A percentile compares a stretch with the other conserved stretches of the same genome.
phyloP scores from a whole-genome alignment of 2,113 vertebrate genomes.

The Psettodes erumei region DNA sequence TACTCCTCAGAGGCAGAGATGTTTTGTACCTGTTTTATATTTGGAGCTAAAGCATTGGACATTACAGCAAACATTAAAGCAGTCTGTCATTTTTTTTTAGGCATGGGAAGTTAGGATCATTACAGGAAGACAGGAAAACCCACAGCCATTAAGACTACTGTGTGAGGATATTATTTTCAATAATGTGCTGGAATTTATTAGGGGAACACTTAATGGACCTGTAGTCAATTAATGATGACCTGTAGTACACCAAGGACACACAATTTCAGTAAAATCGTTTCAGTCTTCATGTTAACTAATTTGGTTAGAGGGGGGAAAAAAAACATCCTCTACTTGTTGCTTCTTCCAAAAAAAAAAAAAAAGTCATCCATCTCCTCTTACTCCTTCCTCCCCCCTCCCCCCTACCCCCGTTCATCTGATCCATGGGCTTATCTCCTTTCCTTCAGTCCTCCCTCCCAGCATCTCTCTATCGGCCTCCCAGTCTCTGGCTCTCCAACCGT shows the following conservation, averaged over 20 bases:
- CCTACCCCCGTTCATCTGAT: constrained; percentile 12
- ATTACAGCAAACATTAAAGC: no score
- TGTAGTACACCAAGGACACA: no score
- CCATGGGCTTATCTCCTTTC: constrained; percentile 12
- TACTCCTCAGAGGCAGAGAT: constrained; percentile 4
- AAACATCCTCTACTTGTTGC: constrained; percentile 7
- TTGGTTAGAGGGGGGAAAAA: no score
- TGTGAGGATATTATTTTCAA: neutral
- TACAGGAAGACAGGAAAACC: no score
- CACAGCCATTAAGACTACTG: no score
- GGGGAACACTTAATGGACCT: no score
- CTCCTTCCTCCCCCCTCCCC: neutral
- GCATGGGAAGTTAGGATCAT: no score
- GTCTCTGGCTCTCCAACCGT: neutral
- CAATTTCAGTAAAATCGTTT: no score
- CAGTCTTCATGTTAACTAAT: no score
- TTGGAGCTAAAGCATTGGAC: neutral
- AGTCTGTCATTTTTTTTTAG: neutral
- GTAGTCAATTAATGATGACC: no score
- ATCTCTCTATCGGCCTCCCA: constrained; percentile 1
- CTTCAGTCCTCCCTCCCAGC: neutral
- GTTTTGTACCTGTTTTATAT: neutral
- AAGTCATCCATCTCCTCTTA: neutral
- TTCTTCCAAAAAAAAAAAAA: neutral
- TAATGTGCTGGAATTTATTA: no score